Conservation (phyloP, 2,888 invertebrate genomes). For the Caenorhabditis sinica region DNA sequence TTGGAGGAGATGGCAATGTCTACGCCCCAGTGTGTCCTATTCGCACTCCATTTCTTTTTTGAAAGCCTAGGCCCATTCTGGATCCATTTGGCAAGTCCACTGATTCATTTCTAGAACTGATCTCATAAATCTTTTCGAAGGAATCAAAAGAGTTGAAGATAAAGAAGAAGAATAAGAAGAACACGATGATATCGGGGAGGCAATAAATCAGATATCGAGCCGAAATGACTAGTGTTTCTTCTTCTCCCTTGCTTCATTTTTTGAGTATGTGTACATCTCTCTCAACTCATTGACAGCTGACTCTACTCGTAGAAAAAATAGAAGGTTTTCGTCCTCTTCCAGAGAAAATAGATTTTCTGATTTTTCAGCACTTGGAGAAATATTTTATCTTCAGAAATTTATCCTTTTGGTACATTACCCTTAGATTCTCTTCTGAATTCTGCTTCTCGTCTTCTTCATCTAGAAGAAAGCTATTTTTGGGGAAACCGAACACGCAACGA, state of each 20-base stretch:
- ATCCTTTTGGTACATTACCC: neutral
- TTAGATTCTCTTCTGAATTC: neutral
- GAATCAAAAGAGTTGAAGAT: neutral
- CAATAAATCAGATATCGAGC: slow-evolving; percentile 63
- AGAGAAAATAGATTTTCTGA: too few relatives aligned
- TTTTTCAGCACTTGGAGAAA: neutral
- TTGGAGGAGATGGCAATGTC: neutral
- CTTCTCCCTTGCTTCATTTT: slow-evolving; percentile 7
- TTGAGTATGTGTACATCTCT: neutral
- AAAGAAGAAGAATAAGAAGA: slow-evolving; percentile 32
- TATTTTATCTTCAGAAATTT: neutral
- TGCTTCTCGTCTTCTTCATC: neutral
- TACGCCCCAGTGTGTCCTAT: too few relatives aligned
- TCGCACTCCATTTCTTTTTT: neutral
- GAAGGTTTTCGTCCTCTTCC: neutral
- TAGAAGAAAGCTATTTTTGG: neutral
- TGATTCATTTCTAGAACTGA: slow-evolving; percentile 23
- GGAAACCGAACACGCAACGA: neutral
- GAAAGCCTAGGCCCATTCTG: neutral
- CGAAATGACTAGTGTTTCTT: slow-evolving; percentile 47
- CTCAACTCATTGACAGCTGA: slow-evolving; percentile 42
- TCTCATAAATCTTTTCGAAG: slow-evolving; percentile 45
- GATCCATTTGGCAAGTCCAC: slow-evolving; percentile 15
- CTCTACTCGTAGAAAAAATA: slow-evolving; percentile 13
- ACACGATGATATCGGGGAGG: slow-evolving; percentile 55